Base-by-base conservation (phyloP, 2,888 invertebrate genomes). In the Danaus chrysippus region DNA sequence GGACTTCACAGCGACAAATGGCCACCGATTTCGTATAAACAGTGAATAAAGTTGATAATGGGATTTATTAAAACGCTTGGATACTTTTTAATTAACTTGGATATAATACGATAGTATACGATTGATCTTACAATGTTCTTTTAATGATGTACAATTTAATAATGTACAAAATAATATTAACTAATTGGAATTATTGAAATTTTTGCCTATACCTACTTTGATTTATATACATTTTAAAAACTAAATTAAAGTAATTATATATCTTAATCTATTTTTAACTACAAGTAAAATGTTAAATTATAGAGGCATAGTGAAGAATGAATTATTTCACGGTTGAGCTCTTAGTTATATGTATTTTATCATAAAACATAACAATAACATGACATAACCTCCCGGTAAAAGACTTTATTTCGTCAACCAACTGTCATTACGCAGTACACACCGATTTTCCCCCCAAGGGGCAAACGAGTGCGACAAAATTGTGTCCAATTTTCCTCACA, bases 1-100 rank as follows among this genome's bases (percentile, higher is more conserved):
- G 74, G 79, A 81, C 81, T 84, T 83, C 86, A 78, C 78, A 74
- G 78, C 84, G 89, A 90, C 90, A 90, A 91, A 91, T 91, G 83
- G 85, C 81, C 77, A 70, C 77, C 65, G 75, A 81, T 81, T 82
- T 80, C 80, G 81, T 79, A 79, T 79, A 77, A 77, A 77, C 73
- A 77, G 70, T 46, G 13, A 46, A 49, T 49, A 49, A 49, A 49
- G 17, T 17, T 49, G 17, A 49, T 49, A 49, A 49, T 49, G 17
- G 49, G 17, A 10, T 49, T 49, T 17, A 17, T 17, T 17, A 43
- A 49, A 15, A 34, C 9, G 10, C 17, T 17, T 10, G 11, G 49
- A 49, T 8, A 8, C 23, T 49, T 17, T 49, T 49, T 49, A 49
- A 49, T 49, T 49, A 49, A 49, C 10, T 17, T 49, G 10, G 15